Evolutionary conservation across 1,140 invertebrate species (phyloP).

Genomic region (Atta colombica): DNA sequence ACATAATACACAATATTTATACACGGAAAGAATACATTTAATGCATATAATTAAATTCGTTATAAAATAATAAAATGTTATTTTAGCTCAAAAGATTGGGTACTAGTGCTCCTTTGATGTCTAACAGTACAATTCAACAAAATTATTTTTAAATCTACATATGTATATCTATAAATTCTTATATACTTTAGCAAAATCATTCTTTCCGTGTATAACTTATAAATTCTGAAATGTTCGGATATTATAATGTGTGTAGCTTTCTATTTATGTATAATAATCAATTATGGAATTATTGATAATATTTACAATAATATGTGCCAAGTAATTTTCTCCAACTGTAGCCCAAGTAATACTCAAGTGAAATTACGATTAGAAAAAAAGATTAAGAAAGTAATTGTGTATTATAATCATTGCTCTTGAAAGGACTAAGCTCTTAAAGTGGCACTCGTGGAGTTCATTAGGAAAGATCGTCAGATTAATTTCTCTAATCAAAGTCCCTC

Average conservation of each 20-base stretch:
- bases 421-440: constrained; percentile 31
- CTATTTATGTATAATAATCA: background rate
- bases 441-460: constrained; percentile 30
- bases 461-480: constrained; percentile 44
- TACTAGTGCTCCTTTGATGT: no score
- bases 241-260: background rate
- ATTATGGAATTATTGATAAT: constrained; percentile 25
- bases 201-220: no score
- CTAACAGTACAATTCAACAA: no score
- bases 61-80: no score
- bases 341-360: background rate
- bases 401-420: constrained; percentile 32
- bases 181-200: no score
- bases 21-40: no score
- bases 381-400: constrained; percentile 18
- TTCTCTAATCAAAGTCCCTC: constrained; percentile 70
- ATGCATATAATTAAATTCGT: no score
- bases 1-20: background rate
- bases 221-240: background rate
- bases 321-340: constrained; percentile 17
- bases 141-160: no score
- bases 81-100: no score
- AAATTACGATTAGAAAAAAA: constrained; percentile 41
- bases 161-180: no score
- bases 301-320: background rate